These are phyloP conservation scores for Meteorus cinctellus DNA, from an alignment of 2,888 invertebrate species.

Conservation along the genomic window DNA sequence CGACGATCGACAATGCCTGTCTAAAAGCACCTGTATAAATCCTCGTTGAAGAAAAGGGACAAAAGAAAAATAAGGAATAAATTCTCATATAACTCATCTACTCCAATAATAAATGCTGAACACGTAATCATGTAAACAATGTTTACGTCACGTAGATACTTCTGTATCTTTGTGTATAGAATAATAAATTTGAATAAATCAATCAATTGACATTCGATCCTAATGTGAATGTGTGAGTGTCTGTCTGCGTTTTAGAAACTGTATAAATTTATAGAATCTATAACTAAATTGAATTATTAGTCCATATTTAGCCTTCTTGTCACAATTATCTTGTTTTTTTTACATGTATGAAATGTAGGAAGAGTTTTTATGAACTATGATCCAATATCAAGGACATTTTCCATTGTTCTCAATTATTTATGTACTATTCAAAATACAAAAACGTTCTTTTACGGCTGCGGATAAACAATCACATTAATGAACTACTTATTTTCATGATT, in stretches of 20 bases:
- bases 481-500: conserved; percentile 26
- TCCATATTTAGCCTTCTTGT: conserved; percentile 14
- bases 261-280: conserved; percentile 11
- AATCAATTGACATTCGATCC: background rate
- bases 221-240: background rate
- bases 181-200: conserved; percentile 23
- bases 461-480: conserved; percentile 25
- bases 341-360: background rate
- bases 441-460: conserved; percentile 13
- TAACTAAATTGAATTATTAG: background rate
- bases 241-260: background rate
- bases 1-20: conserved; percentile 40
- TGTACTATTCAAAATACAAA: conserved; percentile 19
- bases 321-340: conserved; percentile 14
- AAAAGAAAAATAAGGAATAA: conserved; percentile 12
- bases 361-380: conserved; percentile 1
- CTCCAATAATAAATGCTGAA: conserved; percentile 18
- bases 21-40: conserved; percentile 37
- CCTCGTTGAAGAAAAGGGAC: conserved; percentile 16
- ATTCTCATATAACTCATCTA: conserved; percentile 8
- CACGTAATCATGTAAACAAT: conserved; percentile 25
- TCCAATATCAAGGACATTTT: background rate
- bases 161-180: conserved; percentile 3
- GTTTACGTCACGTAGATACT: conserved; percentile 23
- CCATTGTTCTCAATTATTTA: conserved; percentile 1